A percentile compares a stretch with the other conserved stretches of the same genome.
These are phyloP conservation scores for Theonella swinhoei DNA, from an alignment of 37 sponge, comb jelly and placozoan genomes.

Conservation along the genomic window DNA sequence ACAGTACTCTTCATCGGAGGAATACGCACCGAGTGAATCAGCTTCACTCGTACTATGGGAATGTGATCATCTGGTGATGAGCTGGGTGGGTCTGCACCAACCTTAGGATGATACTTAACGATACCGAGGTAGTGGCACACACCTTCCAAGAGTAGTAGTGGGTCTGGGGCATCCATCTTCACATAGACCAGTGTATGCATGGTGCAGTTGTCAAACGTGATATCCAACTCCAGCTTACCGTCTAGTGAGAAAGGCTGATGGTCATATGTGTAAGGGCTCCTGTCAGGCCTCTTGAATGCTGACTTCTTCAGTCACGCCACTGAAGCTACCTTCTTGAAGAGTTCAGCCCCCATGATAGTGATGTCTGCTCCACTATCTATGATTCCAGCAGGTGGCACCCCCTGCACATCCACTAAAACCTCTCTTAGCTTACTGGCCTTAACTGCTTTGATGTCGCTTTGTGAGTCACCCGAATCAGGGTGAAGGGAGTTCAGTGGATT, in stretches of 20 bases:
- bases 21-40: conserved; percentile 3
- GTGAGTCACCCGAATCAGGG: neutral
- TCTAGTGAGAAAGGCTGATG: conserved; percentile 27
- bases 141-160: conserved; percentile 46
- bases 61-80: neutral
- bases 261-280: conserved; percentile 23
- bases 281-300: conserved; percentile 18
- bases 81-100: neutral
- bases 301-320: conserved; percentile 12
- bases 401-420: conserved; percentile 29
- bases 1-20: neutral
- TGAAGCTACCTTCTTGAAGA: conserved; percentile 37
- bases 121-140: conserved; percentile 57
- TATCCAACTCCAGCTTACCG: conserved; percentile 36
- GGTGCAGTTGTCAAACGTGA: conserved; percentile 25
- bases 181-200: conserved; percentile 33
- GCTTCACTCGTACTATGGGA: conserved; percentile 7
- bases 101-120: conserved; percentile 28
- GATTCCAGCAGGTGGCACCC: conserved; percentile 21
- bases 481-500: neutral
- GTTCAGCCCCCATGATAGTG: conserved; percentile 24
- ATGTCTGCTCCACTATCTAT: conserved; percentile 38
- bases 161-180: conserved; percentile 54
- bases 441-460: conserved; percentile 3
- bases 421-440: conserved; percentile 12